Evolutionary conservation across 2,113 vertebrate species (phyloP).

Genomic region (Rhinopomastus cyanomelas): DNA sequence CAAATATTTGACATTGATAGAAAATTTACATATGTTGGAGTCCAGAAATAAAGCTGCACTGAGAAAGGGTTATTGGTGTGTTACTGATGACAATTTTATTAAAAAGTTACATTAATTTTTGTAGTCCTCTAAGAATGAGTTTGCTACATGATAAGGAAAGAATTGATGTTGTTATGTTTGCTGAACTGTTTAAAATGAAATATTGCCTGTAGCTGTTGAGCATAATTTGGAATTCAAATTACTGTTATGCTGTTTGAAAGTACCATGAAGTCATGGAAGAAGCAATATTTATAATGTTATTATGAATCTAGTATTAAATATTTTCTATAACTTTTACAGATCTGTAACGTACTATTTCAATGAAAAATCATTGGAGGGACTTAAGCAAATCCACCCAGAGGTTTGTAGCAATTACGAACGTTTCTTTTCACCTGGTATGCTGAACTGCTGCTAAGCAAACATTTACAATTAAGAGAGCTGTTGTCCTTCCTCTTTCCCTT

Average conservation of each 20-base stretch:
- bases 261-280: not conserved
- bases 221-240: not conserved
- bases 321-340: constrained; percentile 64
- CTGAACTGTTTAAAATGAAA: not conserved
- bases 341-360: constrained; percentile 75
- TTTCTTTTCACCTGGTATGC: not conserved
- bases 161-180: not conserved
- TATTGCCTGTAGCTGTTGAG: not conserved
- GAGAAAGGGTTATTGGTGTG: not conserved
- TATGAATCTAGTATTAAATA: not conserved
- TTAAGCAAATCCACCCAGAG: constrained; percentile 87
- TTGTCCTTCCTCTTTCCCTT: not conserved
- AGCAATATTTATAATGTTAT: not conserved
- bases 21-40: not conserved
- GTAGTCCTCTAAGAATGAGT: not conserved
- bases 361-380: constrained; percentile 73
- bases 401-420: constrained; percentile 65
- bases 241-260: not conserved
- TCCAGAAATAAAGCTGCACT: not conserved
- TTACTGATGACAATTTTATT: not conserved
- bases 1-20: not conserved
- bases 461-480: not conserved
- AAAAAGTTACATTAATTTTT: not conserved
- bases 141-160: not conserved
- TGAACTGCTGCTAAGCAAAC: not conserved